Evolutionary conservation across 2,797 vertebrate genomes (phyloP), one percentile per base, ranked within the genome.

Genomic region (Manis javanica): DNA sequence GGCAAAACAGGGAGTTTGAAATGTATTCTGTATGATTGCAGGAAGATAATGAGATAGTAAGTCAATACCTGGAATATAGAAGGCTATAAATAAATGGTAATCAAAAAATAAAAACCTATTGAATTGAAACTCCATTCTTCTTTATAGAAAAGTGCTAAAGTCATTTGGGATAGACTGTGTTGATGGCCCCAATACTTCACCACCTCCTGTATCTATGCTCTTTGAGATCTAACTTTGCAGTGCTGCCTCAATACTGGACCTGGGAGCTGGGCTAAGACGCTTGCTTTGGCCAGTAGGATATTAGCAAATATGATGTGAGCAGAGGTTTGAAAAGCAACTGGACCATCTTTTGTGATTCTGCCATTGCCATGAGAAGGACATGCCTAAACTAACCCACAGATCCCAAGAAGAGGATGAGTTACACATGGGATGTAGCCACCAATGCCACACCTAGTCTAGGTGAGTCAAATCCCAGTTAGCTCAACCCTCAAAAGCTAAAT

Each of bases 21-120:
- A 42, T n/a, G 21, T n/a, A 63, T 87, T 82, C 91, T 89, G 31
- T 68, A 89, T 34, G 34, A 42, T n/a, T 86, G 24, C 7, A 86
- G 34, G 34, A 64, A 75, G 49, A 81, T 53, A 66, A 71, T 55
- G 26, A 55, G 34, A 51, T 55, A 59, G 64, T 84, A 89, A 55
- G 46, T 31, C 31, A 68, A 10, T 49, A 61, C n/a, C 61, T 87
- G 16, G 77, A 83, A 81, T 75, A 85, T 7, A 53, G 46, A 87
- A 71, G 11, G 19, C 8, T 91, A 81, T 93, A 90, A 94, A 83
- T 71, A 95, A 49, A 59, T 26, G 68, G 39, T n/a, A 90, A 87
- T 55, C 90, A 46, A 96, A 82, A 94, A 57, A n/a, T 57, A 57
- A 57, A 91, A 91, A 11, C 61, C 13, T 53, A 26, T 31, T 51